A percentile compares a stretch with the other conserved stretches of the same genome.
Evolutionary conservation across 2,113 vertebrate genomes (phyloP).

Genomic region (Siniperca knerii): DNA sequence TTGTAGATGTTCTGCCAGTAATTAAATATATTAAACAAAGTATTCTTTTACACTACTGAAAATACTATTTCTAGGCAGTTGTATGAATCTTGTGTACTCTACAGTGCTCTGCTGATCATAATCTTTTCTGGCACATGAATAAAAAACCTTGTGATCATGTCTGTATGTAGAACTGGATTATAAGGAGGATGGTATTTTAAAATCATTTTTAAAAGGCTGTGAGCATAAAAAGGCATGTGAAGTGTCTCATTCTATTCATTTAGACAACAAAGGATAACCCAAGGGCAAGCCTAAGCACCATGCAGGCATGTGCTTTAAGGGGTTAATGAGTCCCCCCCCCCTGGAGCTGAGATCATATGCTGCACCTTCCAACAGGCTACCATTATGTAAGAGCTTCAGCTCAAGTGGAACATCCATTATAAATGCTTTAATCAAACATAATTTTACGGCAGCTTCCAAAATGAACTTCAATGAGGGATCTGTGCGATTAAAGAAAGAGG

Average conservation of each 20-base stretch:
- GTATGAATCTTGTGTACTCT: background rate
- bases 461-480: conserved; percentile 59
- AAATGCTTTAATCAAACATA: conserved; percentile 5
- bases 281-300: background rate
- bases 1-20: background rate
- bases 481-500: conserved; percentile 51
- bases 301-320: conserved; percentile 42
- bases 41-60: background rate
- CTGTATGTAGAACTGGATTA: background rate
- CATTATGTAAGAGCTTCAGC: conserved; percentile 7
- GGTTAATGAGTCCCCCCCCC: conserved; percentile 20
- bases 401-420: conserved; percentile 27
- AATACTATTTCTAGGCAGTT: background rate
- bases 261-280: conserved; percentile 8
- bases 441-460: conserved; percentile 13
- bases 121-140: background rate
- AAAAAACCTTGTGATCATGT: background rate
- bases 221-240: too few species aligned
- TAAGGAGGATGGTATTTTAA: too few species aligned
- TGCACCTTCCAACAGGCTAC: conserved; percentile 54
- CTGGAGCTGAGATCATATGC: conserved; percentile 48
- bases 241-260: background rate
- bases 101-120: background rate
- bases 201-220: too few species aligned
- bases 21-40: background rate